phyloP scores from a whole-genome alignment of 1,140 invertebrate species.

The Potamilus streckersoni region DNA sequence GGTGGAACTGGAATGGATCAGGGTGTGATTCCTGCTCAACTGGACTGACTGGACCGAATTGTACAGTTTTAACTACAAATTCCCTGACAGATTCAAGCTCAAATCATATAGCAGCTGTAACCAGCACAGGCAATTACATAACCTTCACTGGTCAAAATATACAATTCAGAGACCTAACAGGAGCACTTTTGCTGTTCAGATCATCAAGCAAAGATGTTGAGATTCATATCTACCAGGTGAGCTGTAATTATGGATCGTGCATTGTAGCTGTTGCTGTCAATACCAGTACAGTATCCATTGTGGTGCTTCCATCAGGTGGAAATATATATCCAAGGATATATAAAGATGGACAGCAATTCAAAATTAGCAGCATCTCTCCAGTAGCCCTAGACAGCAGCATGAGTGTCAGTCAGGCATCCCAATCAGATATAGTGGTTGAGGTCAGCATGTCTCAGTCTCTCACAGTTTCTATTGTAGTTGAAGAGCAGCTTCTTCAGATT shows the following conservation, averaged over 20 bases:
- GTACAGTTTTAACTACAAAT: conserved; percentile 27
- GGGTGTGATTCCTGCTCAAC: conserved; percentile 19
- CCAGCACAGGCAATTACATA: conserved; percentile 29
- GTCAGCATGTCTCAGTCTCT: conserved; percentile 14
- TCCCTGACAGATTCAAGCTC: conserved; percentile 3
- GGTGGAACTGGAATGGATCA: conserved; percentile 43
- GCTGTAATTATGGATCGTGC: conserved; percentile 34
- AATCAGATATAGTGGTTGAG: conserved; percentile 17
- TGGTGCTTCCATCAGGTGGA: conserved; percentile 28
- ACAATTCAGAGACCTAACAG: conserved; percentile 29
- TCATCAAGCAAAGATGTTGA: conserved; percentile 23
- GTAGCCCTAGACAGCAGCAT: conserved; percentile 6
- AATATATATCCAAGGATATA: conserved; percentile 19
- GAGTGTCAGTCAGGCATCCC: conserved; percentile 19
- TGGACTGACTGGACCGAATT: conserved; percentile 34
- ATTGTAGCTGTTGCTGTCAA: conserved; percentile 28
- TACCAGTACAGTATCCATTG: conserved; percentile 12
- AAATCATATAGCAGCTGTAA: conserved; percentile 28
- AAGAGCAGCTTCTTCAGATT: conserved; percentile 27
- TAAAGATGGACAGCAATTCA: conserved; percentile 21
- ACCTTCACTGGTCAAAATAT: conserved; percentile 40
- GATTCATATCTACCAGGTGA: conserved; percentile 36
- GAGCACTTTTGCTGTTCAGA: conserved; percentile 34
- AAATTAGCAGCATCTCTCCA: conserved; percentile 10
- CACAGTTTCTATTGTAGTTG: conserved; percentile 13